Percentiles rank a stretch among this genome's conserved stretches.
phyloP scores from a whole-genome alignment of 2,113 vertebrate species.

The Sialia sialis region DNA sequence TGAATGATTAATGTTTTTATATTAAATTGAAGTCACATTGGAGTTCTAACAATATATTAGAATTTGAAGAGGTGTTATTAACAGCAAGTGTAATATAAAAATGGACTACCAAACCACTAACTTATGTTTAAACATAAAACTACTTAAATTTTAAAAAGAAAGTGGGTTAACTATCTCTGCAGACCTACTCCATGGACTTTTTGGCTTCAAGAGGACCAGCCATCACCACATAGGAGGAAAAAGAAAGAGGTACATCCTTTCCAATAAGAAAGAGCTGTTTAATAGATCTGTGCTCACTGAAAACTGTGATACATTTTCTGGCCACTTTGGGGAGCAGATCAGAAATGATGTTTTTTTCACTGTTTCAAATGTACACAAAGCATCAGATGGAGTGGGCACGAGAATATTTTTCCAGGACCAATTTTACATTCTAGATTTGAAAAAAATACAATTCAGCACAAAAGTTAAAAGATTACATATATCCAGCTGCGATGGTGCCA shows the following conservation, averaged over 20 bases:
- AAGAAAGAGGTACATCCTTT: neutral
- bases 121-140: neutral
- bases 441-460: neutral
- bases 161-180: neutral
- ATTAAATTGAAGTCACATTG: neutral
- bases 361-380: neutral
- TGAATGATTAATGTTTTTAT: neutral
- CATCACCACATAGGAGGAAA: neutral
- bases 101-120: neutral
- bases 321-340: neutral
- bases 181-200: neutral
- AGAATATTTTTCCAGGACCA: neutral
- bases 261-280: neutral
- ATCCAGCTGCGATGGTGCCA: neutral
- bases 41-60: neutral
- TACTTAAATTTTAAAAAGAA: neutral
- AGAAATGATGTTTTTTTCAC: neutral
- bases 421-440: neutral
- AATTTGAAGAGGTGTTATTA: neutral
- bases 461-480: neutral
- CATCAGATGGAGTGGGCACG: rapidly evolving
- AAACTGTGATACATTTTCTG: neutral
- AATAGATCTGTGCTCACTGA: neutral
- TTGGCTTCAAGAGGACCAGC: neutral
- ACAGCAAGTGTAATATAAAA: neutral